Evolutionary conservation across 2,113 vertebrate species (phyloP), one percentile per base, ranked within the genome.

Genomic region (Rhea pennata): DNA sequence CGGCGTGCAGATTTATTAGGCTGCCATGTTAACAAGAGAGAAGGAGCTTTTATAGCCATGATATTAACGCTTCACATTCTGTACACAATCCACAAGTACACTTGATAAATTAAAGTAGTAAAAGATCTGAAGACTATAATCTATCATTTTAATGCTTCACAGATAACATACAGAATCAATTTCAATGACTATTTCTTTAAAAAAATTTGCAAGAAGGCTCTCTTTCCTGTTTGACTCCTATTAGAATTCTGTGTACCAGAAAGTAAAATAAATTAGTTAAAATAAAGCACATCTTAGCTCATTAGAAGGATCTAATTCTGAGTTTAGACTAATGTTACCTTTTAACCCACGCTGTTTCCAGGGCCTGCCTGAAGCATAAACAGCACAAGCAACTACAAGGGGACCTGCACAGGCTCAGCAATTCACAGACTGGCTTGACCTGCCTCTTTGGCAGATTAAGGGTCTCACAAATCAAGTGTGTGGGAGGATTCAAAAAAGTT

Each of bases 81-180:
- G 95, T 86, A 94, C 91, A 71, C 89, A 95, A 67, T 67, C 82
- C 91, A 51, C 86, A 84, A 40, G 65, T 14, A 50, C 44, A 3
- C 75, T 88, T 96, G 91, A 96, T 86, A 91, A 96, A 96, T 95
- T 97, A 92, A 95, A 95, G 89, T 74, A 64, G 93, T 93, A 65
- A 67, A 80, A 94, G 95, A 95, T 80, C 84, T 95, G 95, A 96
- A 94, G 84, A 94, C 82, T 44, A 71, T 15, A 91, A 95, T 96
- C 94, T 95, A 92, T 95, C 94, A 95, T 94, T 95, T 96, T 91
- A 95, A 96, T 95, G 82, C 65, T 77, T 65, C 42, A 1, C 89
- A 77, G 95, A 95, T 95, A 95, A 95, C 12, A 0, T 44, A 39
- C 77, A 73, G 50, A 89, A 93, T 93, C 94, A 31, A 91, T 84